These are phyloP conservation scores for Dermatemys mawii DNA, from an alignment of 2,113 vertebrate species.

Conservation along the genomic window DNA sequence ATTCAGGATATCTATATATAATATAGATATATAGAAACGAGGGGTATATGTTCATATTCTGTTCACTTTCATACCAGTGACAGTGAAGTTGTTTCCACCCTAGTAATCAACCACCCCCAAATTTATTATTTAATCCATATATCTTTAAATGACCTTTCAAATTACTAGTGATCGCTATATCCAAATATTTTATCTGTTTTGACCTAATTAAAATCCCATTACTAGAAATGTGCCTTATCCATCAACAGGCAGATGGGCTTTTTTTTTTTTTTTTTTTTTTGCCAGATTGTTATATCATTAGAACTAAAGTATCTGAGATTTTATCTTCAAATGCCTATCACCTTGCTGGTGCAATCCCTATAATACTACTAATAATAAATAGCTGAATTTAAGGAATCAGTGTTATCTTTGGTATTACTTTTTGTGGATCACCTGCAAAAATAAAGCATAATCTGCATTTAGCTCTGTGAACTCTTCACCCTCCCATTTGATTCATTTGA, in stretches of 20 bases:
- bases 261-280: not conserved
- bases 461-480: not conserved
- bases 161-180: not conserved
- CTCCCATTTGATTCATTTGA: not conserved
- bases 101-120: not conserved
- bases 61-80: not conserved
- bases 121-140: not conserved
- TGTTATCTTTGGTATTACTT: not conserved
- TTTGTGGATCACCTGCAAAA: not conserved
- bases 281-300: not conserved
- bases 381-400: no score
- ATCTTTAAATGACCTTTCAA: not conserved
- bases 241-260: not conserved
- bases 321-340: not conserved
- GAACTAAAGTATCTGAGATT: not conserved
- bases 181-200: not conserved
- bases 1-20: not conserved
- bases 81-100: not conserved
- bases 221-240: not conserved
- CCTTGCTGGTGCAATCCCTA: not conserved
- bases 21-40: not conserved
- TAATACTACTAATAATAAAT: not conserved
- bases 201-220: not conserved
- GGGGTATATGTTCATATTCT: not conserved
- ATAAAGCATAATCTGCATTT: not conserved